phyloP scores from a whole-genome alignment of 1,140 invertebrate species.

The Drosophila hydei region DNA sequence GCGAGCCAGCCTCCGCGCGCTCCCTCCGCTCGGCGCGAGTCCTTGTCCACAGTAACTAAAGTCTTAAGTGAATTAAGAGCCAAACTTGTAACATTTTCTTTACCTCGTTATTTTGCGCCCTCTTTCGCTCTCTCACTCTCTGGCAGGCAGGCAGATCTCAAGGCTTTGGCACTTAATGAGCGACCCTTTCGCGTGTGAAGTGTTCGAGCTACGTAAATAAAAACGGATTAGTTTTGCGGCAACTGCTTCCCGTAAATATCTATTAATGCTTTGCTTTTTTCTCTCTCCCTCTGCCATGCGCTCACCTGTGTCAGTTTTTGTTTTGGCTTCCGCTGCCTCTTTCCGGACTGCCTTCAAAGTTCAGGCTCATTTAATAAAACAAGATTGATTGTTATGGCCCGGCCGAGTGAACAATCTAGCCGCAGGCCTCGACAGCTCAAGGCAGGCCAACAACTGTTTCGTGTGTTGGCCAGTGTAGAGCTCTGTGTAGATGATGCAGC shows the following conservation, averaged over 20 bases:
- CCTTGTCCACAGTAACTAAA: slow-evolving; percentile 53
- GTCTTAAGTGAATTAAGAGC: slow-evolving; percentile 79
- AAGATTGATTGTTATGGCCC: slow-evolving; percentile 71
- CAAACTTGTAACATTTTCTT: slow-evolving; percentile 76
- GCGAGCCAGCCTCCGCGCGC: slow-evolving; percentile 2
- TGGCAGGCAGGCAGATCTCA: slow-evolving; percentile 25
- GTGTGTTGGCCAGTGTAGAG: slow-evolving; percentile 1
- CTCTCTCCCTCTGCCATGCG: neutral
- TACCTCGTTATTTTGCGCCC: slow-evolving; percentile 37
- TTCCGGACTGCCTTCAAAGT: slow-evolving; percentile 1
- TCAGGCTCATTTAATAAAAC: slow-evolving; percentile 58
- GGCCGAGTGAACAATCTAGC: slow-evolving; percentile 22
- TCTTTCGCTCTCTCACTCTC: neutral
- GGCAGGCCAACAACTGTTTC: neutral
- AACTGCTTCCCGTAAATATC: slow-evolving; percentile 32
- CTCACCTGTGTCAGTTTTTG: slow-evolving; percentile 14
- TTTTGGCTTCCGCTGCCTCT: neutral
- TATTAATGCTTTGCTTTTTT: slow-evolving; percentile 55
- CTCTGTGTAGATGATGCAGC: slow-evolving; percentile 51
- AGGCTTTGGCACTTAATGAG: slow-evolving; percentile 74
- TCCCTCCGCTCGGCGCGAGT: neutral
- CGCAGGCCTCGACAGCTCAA: neutral
- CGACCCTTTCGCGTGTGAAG: slow-evolving; percentile 49
- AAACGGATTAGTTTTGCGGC: slow-evolving; percentile 74
- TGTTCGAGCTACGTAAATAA: slow-evolving; percentile 69